phyloP scores from a whole-genome alignment of 2,797 vertebrate species.

The Cyprinodon diabolis region DNA sequence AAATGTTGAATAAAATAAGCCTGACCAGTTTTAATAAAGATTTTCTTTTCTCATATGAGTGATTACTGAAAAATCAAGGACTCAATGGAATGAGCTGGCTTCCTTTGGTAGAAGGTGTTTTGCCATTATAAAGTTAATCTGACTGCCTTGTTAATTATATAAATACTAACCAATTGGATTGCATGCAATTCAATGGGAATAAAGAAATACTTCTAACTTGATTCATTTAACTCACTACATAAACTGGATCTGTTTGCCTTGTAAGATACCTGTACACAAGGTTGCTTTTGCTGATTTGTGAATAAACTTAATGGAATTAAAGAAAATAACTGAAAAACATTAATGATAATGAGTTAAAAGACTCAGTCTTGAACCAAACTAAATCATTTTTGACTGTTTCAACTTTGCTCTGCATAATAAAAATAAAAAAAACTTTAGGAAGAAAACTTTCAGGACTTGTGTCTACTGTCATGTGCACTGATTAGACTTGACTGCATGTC shows the following conservation, averaged over 20 bases:
- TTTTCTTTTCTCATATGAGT: not conserved
- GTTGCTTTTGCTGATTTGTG: not conserved
- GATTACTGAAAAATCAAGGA: not conserved
- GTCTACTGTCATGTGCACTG: conserved; percentile 23
- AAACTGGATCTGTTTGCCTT: not conserved
- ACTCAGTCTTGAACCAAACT: not conserved
- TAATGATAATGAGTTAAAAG: not conserved
- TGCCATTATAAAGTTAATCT: not conserved
- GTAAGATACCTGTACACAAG: not conserved
- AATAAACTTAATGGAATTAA: not conserved
- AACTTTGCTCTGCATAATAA: not conserved
- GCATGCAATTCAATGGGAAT: not conserved
- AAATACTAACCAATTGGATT: not conserved
- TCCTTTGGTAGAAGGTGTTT: not conserved
- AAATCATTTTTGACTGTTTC: not conserved
- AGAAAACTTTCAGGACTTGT: conserved; percentile 7
- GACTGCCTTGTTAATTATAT: not conserved
- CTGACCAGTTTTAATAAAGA: not conserved
- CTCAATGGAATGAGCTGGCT: not conserved
- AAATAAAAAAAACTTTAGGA: not conserved
- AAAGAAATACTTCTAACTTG: no score
- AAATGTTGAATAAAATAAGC: not conserved
- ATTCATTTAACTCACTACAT: no score
- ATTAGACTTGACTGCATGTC: conserved; percentile 66
- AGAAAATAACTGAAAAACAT: no score